Base-by-base conservation (phyloP, 2,888 invertebrate species). In the Drosophila pseudotakahashii region DNA sequence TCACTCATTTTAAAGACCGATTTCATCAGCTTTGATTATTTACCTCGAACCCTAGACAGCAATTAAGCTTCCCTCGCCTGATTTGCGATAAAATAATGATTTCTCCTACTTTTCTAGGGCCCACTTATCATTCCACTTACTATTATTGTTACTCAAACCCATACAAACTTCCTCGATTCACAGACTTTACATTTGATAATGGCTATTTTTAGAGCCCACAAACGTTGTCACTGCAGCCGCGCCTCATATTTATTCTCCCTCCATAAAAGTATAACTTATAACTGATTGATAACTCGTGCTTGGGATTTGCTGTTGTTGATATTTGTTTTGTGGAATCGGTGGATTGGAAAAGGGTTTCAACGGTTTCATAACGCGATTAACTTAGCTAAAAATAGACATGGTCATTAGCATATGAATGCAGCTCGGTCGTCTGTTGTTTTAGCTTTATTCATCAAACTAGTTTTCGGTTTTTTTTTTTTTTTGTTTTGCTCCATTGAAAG, bases 161-260 rank as follows among this genome's bases (percentile, higher is more conserved):
- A 47, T 16, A 45, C 36, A 37, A 23, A 32, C 30, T 34, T 9
- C 26, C 69, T 58, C 44, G 42, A 55, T 62, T 44, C 72, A 53
- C 48, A 68, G 69, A 68, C 69, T 78, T 61, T 62, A 58, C 64
- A 73, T 78, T 72, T 74, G 81, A 86, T 86, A 83, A 83, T 70
- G 70, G 57, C 71, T 78, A 83, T 86, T 80, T 72, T 69, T 81
- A 81, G 77, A 74, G 60, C n/a, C 47, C 37, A 41, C 50, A 67
- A 67, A 32, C 52, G 69, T 59, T 69, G 69, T 53, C 60, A 44
- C n/a, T 45, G 45, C 57, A 68, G 67, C 51, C 70, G 55, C 72
- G 54, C 48, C 68, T 66, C 73, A 61, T 34, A 34, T 11, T 34
- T 61, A 63, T 53, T 76, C 62, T 41, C 42, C 19, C 42, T n/a